Base-by-base conservation (phyloP, 2,113 vertebrate species). In the Pagrus major region DNA sequence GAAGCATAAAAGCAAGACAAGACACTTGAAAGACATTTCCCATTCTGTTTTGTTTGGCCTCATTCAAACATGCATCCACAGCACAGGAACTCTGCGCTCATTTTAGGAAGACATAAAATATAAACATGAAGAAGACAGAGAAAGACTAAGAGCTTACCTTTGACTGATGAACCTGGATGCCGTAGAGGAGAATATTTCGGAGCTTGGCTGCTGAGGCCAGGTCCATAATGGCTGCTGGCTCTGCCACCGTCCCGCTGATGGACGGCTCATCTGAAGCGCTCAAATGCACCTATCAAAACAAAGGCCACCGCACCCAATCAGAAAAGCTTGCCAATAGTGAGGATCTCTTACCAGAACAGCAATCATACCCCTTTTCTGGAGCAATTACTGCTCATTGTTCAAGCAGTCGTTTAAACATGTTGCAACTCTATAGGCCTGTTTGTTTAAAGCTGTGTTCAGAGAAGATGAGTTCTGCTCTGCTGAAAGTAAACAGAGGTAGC, bases 171-270 rank as follows among this genome's bases (percentile, higher is more conserved):
- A 95, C 79, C 81, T 87, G 89, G 84, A 95, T 78, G 49, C 91
- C 90, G 25, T 95, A 96, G 60, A 95, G 73, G 46, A 95, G 92
- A 76, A 95, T 70, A 59, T 95, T 95, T 54, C 25, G 49, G 29
- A 54, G 87, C 74, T 90, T 92, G 29, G 90, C 88, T 39, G 82
- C 71, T 0, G 87, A 81, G 35, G 94, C 89, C 56, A 95, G 74
- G 20, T 88, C 81, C 80, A 59, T 83, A 31, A 95, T 46, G 20
- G 88, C 71, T 14, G 41, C 73, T 16, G 85, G 80, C 70, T 90
- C 90, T 1, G 60, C 68, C 37, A 15, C 46, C 6, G 6, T 71
- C 44, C 73, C 54, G 18, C 71, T 81, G 83, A 82, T 9, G 7
- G 78, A 73, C 58, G 20, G 63, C 58, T 86, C 76, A 20, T 88